Evolutionary conservation across 2,113 vertebrate genomes (phyloP).

Genomic region (Podilymbus podiceps): DNA sequence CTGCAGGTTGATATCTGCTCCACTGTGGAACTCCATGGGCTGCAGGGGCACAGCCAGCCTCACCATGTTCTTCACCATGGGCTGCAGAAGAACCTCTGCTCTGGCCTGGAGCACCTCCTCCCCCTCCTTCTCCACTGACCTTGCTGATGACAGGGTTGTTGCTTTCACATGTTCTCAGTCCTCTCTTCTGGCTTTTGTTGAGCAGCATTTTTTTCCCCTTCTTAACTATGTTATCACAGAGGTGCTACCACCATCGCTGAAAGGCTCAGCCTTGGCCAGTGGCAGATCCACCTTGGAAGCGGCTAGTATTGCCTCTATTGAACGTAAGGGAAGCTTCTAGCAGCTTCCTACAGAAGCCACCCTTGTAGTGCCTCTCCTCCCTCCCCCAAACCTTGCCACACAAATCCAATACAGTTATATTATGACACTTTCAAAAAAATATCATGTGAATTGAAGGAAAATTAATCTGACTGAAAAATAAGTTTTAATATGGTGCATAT

Average conservation of each 20-base stretch:
- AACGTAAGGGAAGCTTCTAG: neutral
- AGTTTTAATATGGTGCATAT: neutral
- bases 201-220: neutral
- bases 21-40: neutral
- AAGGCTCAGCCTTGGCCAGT: neutral
- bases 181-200: neutral
- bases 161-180: neutral
- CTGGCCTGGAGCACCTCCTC: neutral
- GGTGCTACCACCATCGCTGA: neutral
- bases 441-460: neutral
- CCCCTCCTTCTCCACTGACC: neutral
- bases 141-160: neutral
- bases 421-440: neutral
- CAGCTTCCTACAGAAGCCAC: neutral
- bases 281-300: neutral
- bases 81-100: neutral
- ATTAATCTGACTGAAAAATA: neutral
- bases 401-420: neutral
- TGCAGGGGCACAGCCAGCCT: neutral
- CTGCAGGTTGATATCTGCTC: neutral
- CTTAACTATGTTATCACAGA: neutral
- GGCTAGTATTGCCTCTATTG: neutral
- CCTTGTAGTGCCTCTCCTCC: rapidly evolving
- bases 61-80: rapidly evolving
- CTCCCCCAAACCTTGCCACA: neutral